These are phyloP conservation scores for Microtus richardsoni DNA, from an alignment of 2,113 vertebrate species.

Conservation along the genomic window DNA sequence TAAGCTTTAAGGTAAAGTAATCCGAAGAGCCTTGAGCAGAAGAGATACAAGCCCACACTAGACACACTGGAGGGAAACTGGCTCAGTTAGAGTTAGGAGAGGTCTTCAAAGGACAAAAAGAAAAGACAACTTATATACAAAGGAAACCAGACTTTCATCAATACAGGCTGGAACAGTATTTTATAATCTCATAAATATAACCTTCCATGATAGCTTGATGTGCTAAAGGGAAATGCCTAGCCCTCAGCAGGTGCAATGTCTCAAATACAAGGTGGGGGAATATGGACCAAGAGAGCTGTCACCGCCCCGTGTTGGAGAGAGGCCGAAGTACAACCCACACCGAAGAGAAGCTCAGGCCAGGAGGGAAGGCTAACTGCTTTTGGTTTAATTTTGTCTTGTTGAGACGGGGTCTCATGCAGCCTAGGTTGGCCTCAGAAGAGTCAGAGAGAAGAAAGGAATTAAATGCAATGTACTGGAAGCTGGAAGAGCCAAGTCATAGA, in stretches of 20 bases:
- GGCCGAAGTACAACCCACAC: neutral
- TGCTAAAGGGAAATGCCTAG: neutral
- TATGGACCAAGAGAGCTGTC: neutral
- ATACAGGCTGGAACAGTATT: neutral
- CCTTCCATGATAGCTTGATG: neutral
- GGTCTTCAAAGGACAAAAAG: neutral
- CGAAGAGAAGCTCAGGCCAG: neutral
- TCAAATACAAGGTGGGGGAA: neutral
- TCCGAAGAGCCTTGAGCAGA: neutral
- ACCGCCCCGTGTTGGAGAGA: neutral
- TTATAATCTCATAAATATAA: neutral
- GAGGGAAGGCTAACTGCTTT: neutral
- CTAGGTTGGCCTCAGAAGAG: neutral
- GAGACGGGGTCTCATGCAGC: neutral
- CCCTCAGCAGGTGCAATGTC: neutral
- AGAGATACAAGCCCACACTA: neutral
- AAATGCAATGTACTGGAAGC: neutral
- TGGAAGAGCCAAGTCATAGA: neutral
- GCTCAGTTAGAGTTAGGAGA: neutral
- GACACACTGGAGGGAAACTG: neutral
- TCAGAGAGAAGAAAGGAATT: too few species aligned
- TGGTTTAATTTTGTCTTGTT: neutral
- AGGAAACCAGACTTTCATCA: neutral
- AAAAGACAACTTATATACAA: neutral
- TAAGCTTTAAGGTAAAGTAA: neutral